These are phyloP conservation scores for Bucco capensis DNA, from an alignment of 2,113 vertebrate species.

Conservation along the genomic window DNA sequence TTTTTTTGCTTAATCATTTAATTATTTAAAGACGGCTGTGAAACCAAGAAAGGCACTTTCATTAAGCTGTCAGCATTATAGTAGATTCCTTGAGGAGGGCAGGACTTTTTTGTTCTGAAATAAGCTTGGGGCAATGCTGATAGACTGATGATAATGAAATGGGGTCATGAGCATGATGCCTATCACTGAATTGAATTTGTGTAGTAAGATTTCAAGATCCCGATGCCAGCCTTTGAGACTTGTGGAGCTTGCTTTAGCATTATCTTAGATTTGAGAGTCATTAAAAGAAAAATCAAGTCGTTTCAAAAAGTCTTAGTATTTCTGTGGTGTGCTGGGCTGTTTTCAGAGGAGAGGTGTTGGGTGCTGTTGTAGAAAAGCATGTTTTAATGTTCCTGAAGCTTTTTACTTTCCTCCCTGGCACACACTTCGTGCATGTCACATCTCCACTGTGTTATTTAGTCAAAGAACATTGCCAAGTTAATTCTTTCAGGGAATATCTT, in stretches of 20 bases:
- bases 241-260: neutral
- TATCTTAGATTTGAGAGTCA: neutral
- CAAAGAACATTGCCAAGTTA: neutral
- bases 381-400: neutral
- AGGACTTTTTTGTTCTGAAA: constrained; percentile 63
- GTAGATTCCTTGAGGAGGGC: constrained; percentile 61
- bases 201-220: constrained; percentile 10
- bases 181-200: constrained; percentile 26
- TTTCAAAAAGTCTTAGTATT: neutral
- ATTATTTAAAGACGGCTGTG: constrained; percentile 68
- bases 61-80: constrained; percentile 67
- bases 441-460: neutral
- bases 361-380: neutral
- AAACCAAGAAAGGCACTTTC: constrained; percentile 60
- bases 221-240: neutral
- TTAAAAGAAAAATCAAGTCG: neutral
- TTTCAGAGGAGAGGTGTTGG: neutral
- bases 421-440: neutral
- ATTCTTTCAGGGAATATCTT: neutral
- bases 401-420: neutral
- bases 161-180: constrained; percentile 39
- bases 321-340: neutral
- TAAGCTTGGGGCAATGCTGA: constrained; percentile 53
- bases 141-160: constrained; percentile 61
- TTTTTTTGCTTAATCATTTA: constrained; percentile 67